Evolutionary conservation across 2,113 vertebrate genomes (phyloP), one percentile per base, ranked within the genome.

Genomic region (Callopanchax toddi): DNA sequence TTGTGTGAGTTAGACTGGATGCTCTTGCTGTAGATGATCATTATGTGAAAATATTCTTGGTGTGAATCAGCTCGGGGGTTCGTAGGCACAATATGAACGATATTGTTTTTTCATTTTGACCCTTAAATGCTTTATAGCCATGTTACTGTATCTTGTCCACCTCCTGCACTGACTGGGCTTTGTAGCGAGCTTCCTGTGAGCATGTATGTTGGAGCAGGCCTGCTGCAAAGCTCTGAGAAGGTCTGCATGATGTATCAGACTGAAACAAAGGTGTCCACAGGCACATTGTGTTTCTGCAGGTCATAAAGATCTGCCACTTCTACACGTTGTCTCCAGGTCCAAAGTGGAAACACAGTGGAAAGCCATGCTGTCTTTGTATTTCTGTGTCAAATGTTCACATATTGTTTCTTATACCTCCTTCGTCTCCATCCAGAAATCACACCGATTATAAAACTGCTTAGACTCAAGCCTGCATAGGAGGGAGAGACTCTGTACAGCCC

Each of bases 401-500:
- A 53, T 69, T 48, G 67, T 76, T 86, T 85, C 61, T 79, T 74
- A n/a, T 32, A 78, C 66, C 39, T 87, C 79, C 67, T 74, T 55
- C 39, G 70, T 78, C 58, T 76, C 73, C 84, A 85, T 89, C 49
- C 84, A 87, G 68, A 79, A 89, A 88, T 77, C 50, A 66, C 86
- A 85, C 57, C 61, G 34, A 65, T 76, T 72, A 78, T 68, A 81
- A 70, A 57, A 76, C 81, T 86, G 83, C 69, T 82, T 79, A 71
- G 67, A 62, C 83, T 80, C 56, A 85, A 86, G 74, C 61, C 81
- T 86, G 79, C 62, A 64, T 74, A 78, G 62, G 81, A 49, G 58
- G 50, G 50, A 78, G 50, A 64, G 71, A 62, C 74, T 76, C 76
- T 92, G 87, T 92, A 90, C 81, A 91, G 86, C 80, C 26, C 29